A percentile compares a stretch with the other conserved stretches of the same genome.
Evolutionary conservation across 2,113 vertebrate species (phyloP).

Genomic region (Pteropus alecto): DNA sequence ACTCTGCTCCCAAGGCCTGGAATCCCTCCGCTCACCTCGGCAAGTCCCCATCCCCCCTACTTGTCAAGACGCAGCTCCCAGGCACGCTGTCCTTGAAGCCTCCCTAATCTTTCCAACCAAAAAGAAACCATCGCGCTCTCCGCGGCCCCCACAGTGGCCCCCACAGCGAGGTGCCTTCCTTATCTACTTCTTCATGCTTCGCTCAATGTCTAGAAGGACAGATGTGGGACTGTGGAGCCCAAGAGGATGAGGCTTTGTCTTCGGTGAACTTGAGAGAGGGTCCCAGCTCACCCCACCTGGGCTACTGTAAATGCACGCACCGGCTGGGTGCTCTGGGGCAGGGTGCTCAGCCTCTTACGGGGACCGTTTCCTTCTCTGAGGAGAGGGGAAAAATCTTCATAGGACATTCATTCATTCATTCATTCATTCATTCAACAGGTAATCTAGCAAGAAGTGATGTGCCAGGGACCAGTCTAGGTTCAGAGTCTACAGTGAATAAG

Average conservation of each 20-base stretch:
- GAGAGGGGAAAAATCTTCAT: not conserved
- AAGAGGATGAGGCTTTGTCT: not conserved
- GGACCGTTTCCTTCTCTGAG: not conserved
- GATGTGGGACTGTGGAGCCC: not conserved
- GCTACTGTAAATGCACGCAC: no score
- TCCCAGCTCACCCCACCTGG: not conserved
- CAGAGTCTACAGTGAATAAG: not conserved
- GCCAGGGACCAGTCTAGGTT: not conserved
- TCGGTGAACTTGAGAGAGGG: not conserved
- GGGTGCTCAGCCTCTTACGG: no score
- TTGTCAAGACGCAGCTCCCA: not conserved
- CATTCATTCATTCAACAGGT: not conserved
- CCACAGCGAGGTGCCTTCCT: not conserved
- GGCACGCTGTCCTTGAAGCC: fast-evolving
- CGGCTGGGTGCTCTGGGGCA: not conserved
- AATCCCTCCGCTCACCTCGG: fast-evolving
- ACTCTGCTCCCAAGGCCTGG: not conserved
- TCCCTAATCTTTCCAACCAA: not conserved
- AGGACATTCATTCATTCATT: not conserved
- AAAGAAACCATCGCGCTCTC: no score
- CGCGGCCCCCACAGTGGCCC: no score
- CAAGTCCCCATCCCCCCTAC: not conserved
- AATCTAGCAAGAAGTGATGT: not conserved
- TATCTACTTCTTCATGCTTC: no score
- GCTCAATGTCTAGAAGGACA: not conserved